Conservation (phyloP, 2,888 invertebrate species). For the Melipona bicolor region DNA sequence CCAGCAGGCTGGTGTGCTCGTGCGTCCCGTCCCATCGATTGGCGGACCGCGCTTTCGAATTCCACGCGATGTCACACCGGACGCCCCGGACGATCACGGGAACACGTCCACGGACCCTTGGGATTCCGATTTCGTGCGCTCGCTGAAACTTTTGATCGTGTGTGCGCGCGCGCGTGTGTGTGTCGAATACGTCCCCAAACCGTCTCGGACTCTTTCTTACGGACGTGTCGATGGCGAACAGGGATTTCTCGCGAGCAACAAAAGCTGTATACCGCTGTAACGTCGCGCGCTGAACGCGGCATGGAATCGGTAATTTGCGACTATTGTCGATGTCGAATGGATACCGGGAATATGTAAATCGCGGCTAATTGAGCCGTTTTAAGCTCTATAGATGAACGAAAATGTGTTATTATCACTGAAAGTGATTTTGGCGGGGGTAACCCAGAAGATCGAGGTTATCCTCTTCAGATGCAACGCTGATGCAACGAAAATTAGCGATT, state of each 20-base stretch:
- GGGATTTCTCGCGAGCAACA: neutral
- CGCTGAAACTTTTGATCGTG: slow-evolving; percentile 15
- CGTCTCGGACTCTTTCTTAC: neutral
- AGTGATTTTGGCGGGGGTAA: too few relatives aligned
- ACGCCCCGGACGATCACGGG: slow-evolving; percentile 19
- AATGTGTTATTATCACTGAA: too few relatives aligned
- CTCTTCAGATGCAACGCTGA: too few relatives aligned
- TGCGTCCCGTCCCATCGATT: slow-evolving; percentile 18
- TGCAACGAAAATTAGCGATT: too few relatives aligned
- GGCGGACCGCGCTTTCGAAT: slow-evolving; percentile 47
- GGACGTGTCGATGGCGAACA: neutral
- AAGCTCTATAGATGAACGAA: too few relatives aligned
- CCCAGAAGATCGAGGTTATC: too few relatives aligned
- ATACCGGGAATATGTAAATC: neutral
- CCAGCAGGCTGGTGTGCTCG: neutral
- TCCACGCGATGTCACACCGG: slow-evolving; percentile 34
- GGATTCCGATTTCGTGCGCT: slow-evolving; percentile 50
- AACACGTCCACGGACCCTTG: slow-evolving; percentile 31
- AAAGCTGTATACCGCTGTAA: neutral
- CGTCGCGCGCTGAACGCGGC: neutral
- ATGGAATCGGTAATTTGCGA: neutral
- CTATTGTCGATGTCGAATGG: neutral
- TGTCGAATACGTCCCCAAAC: slow-evolving; percentile 5
- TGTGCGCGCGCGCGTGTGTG: neutral
- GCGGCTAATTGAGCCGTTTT: neutral